These are phyloP conservation scores for Corbicula japonica DNA, from an alignment of 2,888 invertebrate species.

Conservation along the genomic window DNA sequence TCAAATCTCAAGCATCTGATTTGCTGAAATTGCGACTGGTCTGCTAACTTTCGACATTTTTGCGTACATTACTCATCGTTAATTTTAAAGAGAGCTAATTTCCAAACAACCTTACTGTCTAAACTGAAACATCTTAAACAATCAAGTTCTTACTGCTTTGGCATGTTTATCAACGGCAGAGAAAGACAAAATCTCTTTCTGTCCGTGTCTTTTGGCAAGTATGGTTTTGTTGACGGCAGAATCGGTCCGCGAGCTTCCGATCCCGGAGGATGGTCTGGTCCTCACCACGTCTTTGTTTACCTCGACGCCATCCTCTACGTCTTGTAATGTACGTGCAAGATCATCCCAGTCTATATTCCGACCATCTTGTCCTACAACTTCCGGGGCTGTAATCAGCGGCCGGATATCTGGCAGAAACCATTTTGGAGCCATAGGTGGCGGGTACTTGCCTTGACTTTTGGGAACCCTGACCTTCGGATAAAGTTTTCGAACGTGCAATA, in stretches of 20 bases:
- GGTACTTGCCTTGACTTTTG: constrained; percentile 30
- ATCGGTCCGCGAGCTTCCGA: constrained; percentile 22
- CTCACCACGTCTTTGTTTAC: background rate
- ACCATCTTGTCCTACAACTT: constrained; percentile 11
- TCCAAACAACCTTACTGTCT: background rate
- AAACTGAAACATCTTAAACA: background rate
- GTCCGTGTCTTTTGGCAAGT: constrained; percentile 7
- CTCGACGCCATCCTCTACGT: constrained; percentile 26
- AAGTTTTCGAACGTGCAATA: too few species aligned
- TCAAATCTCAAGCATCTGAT: too few species aligned
- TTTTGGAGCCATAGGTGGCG: constrained; percentile 42
- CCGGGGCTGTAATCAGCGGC: constrained; percentile 23
- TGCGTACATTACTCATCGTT: background rate
- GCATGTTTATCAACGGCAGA: constrained; percentile 43
- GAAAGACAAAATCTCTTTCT: constrained; percentile 32
- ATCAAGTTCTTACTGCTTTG: constrained; percentile 25
- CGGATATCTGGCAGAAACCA: constrained; percentile 46
- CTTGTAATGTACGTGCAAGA: constrained; percentile 21
- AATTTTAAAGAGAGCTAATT: background rate
- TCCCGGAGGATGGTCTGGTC: constrained; percentile 22
- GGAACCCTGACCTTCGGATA: constrained; percentile 35
- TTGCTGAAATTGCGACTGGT: too few species aligned
- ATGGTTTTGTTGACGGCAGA: constrained; percentile 19
- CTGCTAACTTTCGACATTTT: background rate
- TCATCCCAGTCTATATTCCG: constrained; percentile 37